These are phyloP conservation scores for Hymenochirus boettgeri DNA, from an alignment of 2,113 vertebrate genomes.

Conservation along the genomic window DNA sequence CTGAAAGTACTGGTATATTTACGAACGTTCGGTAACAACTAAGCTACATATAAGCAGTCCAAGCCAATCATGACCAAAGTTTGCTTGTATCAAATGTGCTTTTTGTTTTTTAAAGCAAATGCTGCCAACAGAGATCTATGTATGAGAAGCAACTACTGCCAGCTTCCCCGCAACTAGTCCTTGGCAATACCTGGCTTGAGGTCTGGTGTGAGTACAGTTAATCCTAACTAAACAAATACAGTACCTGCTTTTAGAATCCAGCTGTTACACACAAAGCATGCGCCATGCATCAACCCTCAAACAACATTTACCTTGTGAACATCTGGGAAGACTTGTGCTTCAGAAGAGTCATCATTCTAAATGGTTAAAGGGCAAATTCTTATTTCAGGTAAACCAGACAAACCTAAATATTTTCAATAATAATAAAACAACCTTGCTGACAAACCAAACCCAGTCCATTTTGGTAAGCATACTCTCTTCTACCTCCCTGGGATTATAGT, in stretches of 20 bases:
- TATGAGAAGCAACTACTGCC: conserved; percentile 37
- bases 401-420: not conserved
- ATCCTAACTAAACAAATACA: conserved; percentile 29
- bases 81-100: not conserved
- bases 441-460: no score
- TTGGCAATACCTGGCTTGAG: conserved; percentile 35
- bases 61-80: conserved; percentile 2
- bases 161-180: conserved; percentile 31
- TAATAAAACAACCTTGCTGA: not conserved
- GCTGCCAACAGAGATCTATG: not conserved
- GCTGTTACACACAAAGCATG: conserved; percentile 22
- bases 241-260: conserved; percentile 30
- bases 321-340: conserved; percentile 11
- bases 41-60: no score
- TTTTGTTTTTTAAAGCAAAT: conserved; percentile 35
- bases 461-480: no score
- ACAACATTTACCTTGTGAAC: conserved; percentile 12
- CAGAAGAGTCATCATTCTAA: not conserved
- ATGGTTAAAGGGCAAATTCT: not conserved
- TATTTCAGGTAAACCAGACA: not conserved
- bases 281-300: not conserved
- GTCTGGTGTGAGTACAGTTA: conserved; percentile 38
- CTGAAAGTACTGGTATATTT: no score
- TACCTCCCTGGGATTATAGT: no score
- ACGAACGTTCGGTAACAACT: no score